phyloP scores from a whole-genome alignment of 2,113 vertebrate species.

The Ochotona princeps region DNA sequence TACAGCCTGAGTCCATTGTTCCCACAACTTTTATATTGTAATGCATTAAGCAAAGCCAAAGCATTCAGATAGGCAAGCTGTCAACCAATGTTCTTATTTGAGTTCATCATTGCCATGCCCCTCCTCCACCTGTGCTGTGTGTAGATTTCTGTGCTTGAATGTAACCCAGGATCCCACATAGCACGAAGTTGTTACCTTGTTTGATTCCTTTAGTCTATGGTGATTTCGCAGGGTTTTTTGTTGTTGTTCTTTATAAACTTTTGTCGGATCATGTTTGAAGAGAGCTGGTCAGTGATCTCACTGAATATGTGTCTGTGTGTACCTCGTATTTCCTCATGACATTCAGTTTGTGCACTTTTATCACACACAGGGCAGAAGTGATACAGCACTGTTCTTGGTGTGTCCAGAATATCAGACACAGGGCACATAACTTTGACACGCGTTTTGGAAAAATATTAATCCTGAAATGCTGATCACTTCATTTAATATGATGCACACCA shows the following conservation, averaged over 20 bases:
- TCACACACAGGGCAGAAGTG: not conserved
- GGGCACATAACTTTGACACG: accelerated
- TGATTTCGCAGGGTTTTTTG: not conserved
- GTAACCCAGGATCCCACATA: not conserved
- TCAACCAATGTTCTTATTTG: not conserved
- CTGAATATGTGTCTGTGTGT: not conserved
- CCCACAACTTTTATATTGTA: not conserved
- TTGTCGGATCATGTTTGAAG: not conserved
- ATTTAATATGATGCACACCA: not conserved
- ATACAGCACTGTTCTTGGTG: not conserved
- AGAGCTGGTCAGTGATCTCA: not conserved
- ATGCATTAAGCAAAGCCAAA: not conserved
- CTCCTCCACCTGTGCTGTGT: not conserved
- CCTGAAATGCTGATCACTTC: not conserved
- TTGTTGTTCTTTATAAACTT: not conserved
- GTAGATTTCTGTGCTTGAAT: not conserved
- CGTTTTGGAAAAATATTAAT: not conserved
- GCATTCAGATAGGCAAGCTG: too few relatives aligned
- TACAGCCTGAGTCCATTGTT: not conserved
- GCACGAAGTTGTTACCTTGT: not conserved
- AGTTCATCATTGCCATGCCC: not conserved
- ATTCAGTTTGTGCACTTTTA: not conserved
- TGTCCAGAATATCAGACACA: too few relatives aligned
- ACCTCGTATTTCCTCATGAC: not conserved
- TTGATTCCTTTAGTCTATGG: not conserved